Evolutionary conservation across 2,888 invertebrate genomes (phyloP).

Genomic region (Tillus elongatus): DNA sequence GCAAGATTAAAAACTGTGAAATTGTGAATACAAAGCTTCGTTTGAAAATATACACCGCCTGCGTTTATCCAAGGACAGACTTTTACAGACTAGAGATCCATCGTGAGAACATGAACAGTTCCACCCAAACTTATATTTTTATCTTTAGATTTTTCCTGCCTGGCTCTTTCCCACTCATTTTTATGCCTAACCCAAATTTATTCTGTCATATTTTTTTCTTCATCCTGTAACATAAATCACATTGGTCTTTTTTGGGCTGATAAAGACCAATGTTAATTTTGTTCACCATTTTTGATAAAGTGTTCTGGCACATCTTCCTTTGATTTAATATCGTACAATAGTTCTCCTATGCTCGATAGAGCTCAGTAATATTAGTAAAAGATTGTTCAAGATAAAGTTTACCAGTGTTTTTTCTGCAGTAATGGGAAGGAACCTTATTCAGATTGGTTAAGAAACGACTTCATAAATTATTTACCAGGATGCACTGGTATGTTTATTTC

Average conservation of each 20-base stretch:
- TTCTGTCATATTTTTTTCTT: conserved; percentile 22
- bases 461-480: conserved; percentile 3
- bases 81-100: conserved; percentile 24
- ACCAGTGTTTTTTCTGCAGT: conserved; percentile 16
- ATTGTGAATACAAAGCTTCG: conserved; percentile 28
- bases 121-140: conserved; percentile 19
- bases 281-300: conserved; percentile 14
- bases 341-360: conserved; percentile 9
- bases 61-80: conserved; percentile 21
- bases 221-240: conserved; percentile 21
- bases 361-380: conserved; percentile 16
- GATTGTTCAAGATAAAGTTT: conserved; percentile 22
- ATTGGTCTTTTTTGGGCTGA: conserved; percentile 24
- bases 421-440: conserved; percentile 24
- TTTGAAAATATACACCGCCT: conserved; percentile 24
- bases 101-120: conserved; percentile 19
- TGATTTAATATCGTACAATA: conserved; percentile 10
- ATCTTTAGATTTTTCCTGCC: conserved; percentile 23
- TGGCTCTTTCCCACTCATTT: conserved; percentile 20
- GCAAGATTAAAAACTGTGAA: conserved; percentile 25
- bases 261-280: conserved; percentile 21
- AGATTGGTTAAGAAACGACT: conserved; percentile 17
- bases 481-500: too few relatives aligned
- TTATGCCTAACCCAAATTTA: conserved; percentile 20
- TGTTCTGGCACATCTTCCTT: conserved; percentile 6